These are phyloP conservation scores for Panopea generosa DNA, from an alignment of 2,888 invertebrate species.

Conservation along the genomic window DNA sequence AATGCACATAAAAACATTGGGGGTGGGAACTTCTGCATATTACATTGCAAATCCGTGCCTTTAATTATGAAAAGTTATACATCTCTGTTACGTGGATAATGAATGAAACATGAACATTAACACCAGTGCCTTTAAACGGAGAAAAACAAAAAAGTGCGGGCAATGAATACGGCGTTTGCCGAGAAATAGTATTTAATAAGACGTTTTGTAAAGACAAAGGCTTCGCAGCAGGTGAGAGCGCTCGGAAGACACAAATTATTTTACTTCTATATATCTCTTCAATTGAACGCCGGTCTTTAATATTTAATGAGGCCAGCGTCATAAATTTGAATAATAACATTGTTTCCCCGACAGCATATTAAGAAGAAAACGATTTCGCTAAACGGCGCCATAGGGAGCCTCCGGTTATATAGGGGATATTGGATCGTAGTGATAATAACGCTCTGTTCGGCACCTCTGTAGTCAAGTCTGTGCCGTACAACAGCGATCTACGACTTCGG, in stretches of 20 bases:
- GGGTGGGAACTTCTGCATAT: too few relatives aligned
- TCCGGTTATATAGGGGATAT: conserved; percentile 6
- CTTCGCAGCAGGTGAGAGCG: conserved; percentile 28
- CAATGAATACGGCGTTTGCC: too few relatives aligned
- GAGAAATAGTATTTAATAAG: too few relatives aligned
- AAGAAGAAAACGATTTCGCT: conserved; percentile 32
- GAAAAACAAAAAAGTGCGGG: too few relatives aligned
- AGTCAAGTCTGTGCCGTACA: background rate
- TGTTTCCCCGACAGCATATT: conserved; percentile 45
- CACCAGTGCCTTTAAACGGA: too few relatives aligned
- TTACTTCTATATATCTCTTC: conserved; percentile 45
- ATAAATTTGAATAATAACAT: conserved; percentile 63
- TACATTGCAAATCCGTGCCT: too few relatives aligned
- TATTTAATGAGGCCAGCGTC: conserved; percentile 57
- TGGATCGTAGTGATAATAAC: background rate
- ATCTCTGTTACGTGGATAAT: too few relatives aligned
- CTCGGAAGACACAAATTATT: conserved; percentile 40
- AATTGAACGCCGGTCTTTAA: conserved; percentile 47
- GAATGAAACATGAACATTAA: too few relatives aligned
- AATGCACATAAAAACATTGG: too few relatives aligned
- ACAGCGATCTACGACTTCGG: conserved; percentile 6
- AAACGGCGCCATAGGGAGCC: conserved; percentile 31
- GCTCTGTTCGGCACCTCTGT: background rate
- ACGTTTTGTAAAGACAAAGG: too few relatives aligned
- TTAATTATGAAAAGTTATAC: too few relatives aligned